Evolutionary conservation across 2,888 invertebrate genomes (phyloP), one percentile per base, ranked within the genome.

Genomic region (Gymnocheta viridis): DNA sequence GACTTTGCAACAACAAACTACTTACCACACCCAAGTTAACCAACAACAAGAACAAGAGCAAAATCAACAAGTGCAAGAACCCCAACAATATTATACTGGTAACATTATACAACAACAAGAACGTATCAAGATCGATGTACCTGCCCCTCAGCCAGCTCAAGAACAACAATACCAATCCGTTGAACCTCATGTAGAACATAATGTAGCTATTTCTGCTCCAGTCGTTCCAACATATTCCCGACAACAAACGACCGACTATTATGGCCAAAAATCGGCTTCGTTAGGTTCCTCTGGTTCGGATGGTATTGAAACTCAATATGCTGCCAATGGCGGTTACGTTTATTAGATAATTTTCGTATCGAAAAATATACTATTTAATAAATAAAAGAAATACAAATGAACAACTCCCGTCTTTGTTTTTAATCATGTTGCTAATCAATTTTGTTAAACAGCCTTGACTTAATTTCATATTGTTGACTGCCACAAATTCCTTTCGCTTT

Each of bases 311-410:
- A 91, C 91, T 17, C 88, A 89, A 76, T 91, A 91, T 85, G 91
- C 85, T n/a, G 77, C 89, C 80, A 89, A 91, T 77, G 91, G 91
- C 58, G 91, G 91, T 22, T 91, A 91, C 77, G 87, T 91, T 72
- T 91, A 91, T 86, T 90, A 89, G 81, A 56, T 47, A 1, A 1
- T 19, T 47, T 38, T 58, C 12, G 10, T n/a, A 35, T 10, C 7
- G 14, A 4, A 9, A 14, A 24, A n/a, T 12, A 2, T 58, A 66
- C 22, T 12, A 70, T 56, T 69, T 62, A 22, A 70, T 19, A 51
- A 66, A 49, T 14, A 72, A 54, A 66, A 56, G 19, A 60, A n/a
- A 49, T 19, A 24, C 9, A 49, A 56, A 60, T 60, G 41, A 69
- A 29, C 17, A 29, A 35, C 27, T 64, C 60, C 6, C 12, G n/a